A percentile compares a stretch with the other conserved stretches of the same genome.
Evolutionary conservation across 2,888 invertebrate species (phyloP).

Genomic region (Rhorus exstirpatorius): DNA sequence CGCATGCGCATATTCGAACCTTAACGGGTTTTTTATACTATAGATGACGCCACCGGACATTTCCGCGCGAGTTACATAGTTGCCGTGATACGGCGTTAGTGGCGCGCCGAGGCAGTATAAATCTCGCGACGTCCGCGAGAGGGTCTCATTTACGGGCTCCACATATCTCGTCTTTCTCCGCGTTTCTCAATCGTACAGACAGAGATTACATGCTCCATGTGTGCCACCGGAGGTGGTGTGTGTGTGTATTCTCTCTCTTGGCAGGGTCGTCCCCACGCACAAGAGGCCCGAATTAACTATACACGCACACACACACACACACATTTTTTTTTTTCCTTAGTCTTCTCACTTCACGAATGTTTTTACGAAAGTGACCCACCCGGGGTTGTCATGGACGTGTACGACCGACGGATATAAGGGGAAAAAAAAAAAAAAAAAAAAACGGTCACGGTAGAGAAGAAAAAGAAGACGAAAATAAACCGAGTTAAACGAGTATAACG

Average conservation of each 20-base stretch:
- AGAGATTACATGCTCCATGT: slow-evolving; percentile 67
- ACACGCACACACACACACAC: slow-evolving; percentile 30
- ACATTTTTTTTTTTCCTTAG: slow-evolving; percentile 25
- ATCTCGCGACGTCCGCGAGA: too few species aligned
- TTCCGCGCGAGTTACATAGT: too few species aligned
- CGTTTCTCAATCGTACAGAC: too few species aligned
- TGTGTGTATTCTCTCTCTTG: slow-evolving; percentile 53
- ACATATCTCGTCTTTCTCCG: too few species aligned
- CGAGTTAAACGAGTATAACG: slow-evolving; percentile 69
- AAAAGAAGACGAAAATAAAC: slow-evolving; percentile 49
- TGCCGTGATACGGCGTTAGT: too few species aligned
- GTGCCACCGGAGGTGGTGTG: slow-evolving; percentile 76
- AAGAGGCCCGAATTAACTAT: slow-evolving; percentile 59
- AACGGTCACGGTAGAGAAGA: neutral
- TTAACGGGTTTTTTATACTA: too few species aligned
- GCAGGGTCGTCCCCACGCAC: slow-evolving; percentile 72
- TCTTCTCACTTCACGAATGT: slow-evolving; percentile 72
- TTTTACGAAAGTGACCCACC: slow-evolving; percentile 78
- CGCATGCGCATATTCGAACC: too few species aligned
- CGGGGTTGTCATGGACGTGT: slow-evolving; percentile 73
- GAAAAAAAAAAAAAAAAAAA: slow-evolving; percentile 16
- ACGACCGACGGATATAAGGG: slow-evolving; percentile 70
- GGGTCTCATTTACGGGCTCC: too few species aligned
- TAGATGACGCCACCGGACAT: too few species aligned
- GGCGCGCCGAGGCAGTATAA: too few species aligned